A percentile compares a stretch with the other conserved stretches of the same genome.
These are phyloP conservation scores for Sarcophilus harrisii DNA, from an alignment of 2,797 vertebrate genomes.

Conservation along the genomic window DNA sequence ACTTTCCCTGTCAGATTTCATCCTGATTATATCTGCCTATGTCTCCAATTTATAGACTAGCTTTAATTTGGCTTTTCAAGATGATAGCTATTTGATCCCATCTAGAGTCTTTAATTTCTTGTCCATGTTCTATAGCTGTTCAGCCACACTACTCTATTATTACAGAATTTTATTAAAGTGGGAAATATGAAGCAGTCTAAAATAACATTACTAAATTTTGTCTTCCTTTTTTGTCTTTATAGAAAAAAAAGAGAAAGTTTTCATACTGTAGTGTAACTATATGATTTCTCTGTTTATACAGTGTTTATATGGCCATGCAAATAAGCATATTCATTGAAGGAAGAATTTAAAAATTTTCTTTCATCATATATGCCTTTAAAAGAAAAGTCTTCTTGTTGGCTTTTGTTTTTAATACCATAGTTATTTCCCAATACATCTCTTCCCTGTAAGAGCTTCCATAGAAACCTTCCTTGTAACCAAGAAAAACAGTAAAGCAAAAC, in stretches of 20 bases:
- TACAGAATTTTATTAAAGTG: no score
- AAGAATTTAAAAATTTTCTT: not conserved
- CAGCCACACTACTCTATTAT: accelerated
- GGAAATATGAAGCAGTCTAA: not conserved
- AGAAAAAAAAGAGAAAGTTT: constrained; percentile 11
- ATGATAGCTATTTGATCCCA: not conserved
- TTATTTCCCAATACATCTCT: not conserved
- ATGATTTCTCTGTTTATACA: not conserved
- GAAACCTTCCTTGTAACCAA: not conserved
- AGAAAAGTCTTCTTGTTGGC: not conserved
- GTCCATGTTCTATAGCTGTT: not conserved
- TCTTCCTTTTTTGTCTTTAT: not conserved
- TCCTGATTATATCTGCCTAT: constrained; percentile 47
- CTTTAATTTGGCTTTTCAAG: not conserved
- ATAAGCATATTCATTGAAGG: not conserved
- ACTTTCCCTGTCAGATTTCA: constrained; percentile 29
- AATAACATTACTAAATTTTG: not conserved
- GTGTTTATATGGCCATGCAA: not conserved
- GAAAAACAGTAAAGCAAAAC: not conserved
- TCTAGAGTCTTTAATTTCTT: not conserved
- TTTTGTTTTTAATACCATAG: not conserved
- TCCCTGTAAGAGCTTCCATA: not conserved
- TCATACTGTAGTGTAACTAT: not conserved
- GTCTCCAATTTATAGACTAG: constrained; percentile 32
- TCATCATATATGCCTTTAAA: not conserved